phyloP scores from a whole-genome alignment of 2,113 vertebrate species.

The Melanotaenia duboulayi region DNA sequence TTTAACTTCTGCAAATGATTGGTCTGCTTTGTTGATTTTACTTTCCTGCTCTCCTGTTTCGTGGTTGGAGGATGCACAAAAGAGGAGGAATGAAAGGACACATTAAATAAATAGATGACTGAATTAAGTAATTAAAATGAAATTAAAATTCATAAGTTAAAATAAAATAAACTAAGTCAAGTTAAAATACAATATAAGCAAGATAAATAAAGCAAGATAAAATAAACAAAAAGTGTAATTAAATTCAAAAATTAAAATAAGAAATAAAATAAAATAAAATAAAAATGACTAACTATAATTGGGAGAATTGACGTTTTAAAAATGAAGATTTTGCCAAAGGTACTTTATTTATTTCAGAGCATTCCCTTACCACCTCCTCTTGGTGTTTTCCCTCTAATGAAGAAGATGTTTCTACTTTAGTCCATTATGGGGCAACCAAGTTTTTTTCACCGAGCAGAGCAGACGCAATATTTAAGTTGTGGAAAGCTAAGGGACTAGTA shows the following conservation, averaged over 20 bases:
- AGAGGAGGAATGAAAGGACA: not conserved
- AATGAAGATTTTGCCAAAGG: too few relatives aligned
- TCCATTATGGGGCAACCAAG: not conserved
- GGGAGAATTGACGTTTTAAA: too few relatives aligned
- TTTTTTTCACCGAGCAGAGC: not conserved
- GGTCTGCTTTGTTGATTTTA: constrained; percentile 7
- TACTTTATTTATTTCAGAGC: too few relatives aligned
- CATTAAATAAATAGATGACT: too few relatives aligned
- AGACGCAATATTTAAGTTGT: not conserved
- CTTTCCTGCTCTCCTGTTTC: not conserved
- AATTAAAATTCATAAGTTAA: too few relatives aligned
- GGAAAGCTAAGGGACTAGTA: not conserved
- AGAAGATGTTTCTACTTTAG: not conserved
- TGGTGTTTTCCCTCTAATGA: not conserved
- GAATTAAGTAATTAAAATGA: too few relatives aligned
- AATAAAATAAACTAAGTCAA: too few relatives aligned
- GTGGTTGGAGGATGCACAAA: constrained; percentile 31
- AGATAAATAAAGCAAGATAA: too few relatives aligned
- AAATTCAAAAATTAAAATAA: too few relatives aligned
- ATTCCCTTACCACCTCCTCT: not conserved
- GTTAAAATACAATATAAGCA: too few relatives aligned
- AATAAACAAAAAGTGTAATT: too few relatives aligned
- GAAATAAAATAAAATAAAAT: too few relatives aligned
- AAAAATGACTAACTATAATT: not conserved
- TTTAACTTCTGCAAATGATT: constrained; percentile 36